Base-by-base conservation (phyloP, 2,113 vertebrate genomes). In the Pheucticus melanocephalus region DNA sequence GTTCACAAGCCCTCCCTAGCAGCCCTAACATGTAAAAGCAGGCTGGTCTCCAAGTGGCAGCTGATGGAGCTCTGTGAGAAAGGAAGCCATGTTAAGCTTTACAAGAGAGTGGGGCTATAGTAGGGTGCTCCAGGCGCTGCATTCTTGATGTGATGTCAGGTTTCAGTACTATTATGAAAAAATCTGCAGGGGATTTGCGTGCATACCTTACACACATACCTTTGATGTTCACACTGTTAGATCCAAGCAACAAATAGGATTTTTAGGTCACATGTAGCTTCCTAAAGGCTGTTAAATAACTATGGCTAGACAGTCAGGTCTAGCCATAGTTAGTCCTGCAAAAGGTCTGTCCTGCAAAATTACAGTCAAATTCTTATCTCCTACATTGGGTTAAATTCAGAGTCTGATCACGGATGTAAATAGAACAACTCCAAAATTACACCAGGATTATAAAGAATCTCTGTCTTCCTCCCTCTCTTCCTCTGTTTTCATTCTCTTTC, bases 121-220 rank as follows among this genome's bases (percentile, higher is more conserved):
- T 20, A 72, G 85, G 95, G 93, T 86, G 90, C 96, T 96, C 66
- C 65, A 75, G 98, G 95, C 85, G 0, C 71, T 59, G 83, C 97
- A 94, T 98, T 98, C 97, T 96, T 97, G 89, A 81, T 83, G 72
- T 66, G 68, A 89, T 83, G 25, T 98, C 88, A 7, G 63, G 84
- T 98, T 98, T 97, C 97, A 95, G 79, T 84, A 64, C 81, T 86
- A 79, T 96, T 95, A 94, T 69, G 94, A 92, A 94, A 94, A 95
- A 96, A 96, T 85, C 95, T 96, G 86, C 86, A 71, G 92, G 82
- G 91, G 93, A 92, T 97, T 97, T 97, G 91, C 11, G 5, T 94
- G 82, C 94, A 96, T 92, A 91, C 95, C 93, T 94, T 89, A 85
- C 89, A 82, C 68, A 80, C 95, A 95, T 57, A 96, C 85, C 82